Evolutionary conservation across 2,113 vertebrate species (phyloP).

Genomic region (Herpetotheres cachinnans): DNA sequence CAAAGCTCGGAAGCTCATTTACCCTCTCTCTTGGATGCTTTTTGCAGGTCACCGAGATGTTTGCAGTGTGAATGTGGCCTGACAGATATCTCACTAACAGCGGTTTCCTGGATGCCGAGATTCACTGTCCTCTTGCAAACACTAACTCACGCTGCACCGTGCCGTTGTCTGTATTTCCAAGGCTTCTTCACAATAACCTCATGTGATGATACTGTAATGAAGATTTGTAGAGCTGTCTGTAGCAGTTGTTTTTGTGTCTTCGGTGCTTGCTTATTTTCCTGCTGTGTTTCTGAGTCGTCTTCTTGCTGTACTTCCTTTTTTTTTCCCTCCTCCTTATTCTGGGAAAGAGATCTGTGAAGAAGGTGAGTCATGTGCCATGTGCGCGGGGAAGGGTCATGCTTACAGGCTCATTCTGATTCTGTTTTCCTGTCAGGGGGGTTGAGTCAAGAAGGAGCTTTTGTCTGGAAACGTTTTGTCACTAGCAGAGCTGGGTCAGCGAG

Average conservation of each 20-base stretch:
- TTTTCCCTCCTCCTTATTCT: not conserved
- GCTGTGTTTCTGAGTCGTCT: not conserved
- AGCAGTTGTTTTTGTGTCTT: not conserved
- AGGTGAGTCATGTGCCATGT: slow-evolving; percentile 3
- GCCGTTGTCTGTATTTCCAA: not conserved
- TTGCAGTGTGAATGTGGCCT: not conserved
- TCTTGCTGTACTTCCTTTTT: not conserved
- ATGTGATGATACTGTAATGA: not conserved
- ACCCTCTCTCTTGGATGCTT: not conserved
- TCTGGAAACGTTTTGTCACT: not conserved
- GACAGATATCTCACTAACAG: not conserved
- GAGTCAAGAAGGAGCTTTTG: slow-evolving; percentile 1
- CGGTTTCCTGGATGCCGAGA: not conserved
- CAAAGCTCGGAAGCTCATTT: not conserved
- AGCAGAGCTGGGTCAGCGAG: not conserved
- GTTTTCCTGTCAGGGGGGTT: not conserved
- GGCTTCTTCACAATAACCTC: not conserved
- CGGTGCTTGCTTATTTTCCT: not conserved
- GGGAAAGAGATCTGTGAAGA: slow-evolving; percentile 17
- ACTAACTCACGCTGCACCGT: not conserved
- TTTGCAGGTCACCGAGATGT: not conserved
- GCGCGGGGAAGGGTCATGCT: not conserved
- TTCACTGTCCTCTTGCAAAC: not conserved
- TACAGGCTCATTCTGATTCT: not conserved
- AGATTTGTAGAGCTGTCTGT: not conserved